Evolutionary conservation across 2,113 vertebrate genomes (phyloP).

Genomic region (Deroptyus accipitrinus): DNA sequence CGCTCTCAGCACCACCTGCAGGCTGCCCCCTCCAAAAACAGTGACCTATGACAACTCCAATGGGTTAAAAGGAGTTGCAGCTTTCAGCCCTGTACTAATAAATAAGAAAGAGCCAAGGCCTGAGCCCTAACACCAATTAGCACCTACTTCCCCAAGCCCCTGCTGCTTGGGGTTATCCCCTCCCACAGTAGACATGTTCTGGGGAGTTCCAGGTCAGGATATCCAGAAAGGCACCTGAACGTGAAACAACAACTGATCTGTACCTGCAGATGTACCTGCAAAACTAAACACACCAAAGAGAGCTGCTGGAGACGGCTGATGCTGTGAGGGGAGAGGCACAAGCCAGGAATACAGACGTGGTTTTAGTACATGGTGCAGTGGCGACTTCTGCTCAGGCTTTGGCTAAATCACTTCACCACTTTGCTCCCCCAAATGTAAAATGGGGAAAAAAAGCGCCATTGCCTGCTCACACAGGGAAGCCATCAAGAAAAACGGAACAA

Average conservation of each 20-base stretch:
- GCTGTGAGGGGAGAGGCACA: not conserved
- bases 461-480: not conserved
- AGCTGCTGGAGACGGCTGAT: not conserved
- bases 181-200: not conserved
- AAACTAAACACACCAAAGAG: not conserved
- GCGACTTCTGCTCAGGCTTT: not conserved
- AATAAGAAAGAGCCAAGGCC: not conserved
- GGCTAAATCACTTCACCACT: not conserved
- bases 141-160: not conserved
- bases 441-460: not conserved
- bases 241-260: not conserved
- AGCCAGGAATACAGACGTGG: fast-evolving
- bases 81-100: not conserved
- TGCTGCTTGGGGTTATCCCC: not conserved
- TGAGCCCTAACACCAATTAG: not conserved
- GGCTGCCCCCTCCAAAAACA: not conserved
- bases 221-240: not conserved
- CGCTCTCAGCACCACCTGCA: fast-evolving
- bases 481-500: not conserved
- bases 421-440: not conserved
- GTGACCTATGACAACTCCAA: not conserved
- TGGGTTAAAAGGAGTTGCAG: not conserved
- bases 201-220: not conserved
- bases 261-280: not conserved
- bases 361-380: not conserved